These are phyloP conservation scores for Orientallactaga sibirica DNA, from an alignment of 2,797 vertebrate genomes.

Conservation along the genomic window DNA sequence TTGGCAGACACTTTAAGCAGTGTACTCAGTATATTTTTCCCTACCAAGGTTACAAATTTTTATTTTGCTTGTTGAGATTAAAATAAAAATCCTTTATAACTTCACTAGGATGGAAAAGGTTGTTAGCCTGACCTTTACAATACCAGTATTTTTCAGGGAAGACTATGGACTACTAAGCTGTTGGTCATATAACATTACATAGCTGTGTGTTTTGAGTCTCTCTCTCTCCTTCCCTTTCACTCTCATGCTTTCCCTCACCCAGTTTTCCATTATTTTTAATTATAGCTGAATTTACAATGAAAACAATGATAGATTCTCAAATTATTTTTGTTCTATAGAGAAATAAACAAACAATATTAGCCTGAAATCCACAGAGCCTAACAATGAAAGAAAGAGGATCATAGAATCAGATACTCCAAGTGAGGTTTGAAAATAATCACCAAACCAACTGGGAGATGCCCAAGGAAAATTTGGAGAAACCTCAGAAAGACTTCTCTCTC, in stretches of 20 bases:
- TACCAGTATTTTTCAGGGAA: background rate
- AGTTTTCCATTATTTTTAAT: background rate
- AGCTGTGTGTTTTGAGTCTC: background rate
- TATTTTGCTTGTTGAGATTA: constrained; percentile 4
- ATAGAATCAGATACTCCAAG: background rate
- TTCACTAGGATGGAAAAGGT: background rate
- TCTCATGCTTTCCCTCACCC: background rate
- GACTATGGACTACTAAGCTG: background rate
- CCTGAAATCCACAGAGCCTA: background rate
- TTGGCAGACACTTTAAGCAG: background rate
- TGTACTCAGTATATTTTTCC: background rate
- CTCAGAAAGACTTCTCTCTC: too few relatives aligned
- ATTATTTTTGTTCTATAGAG: constrained; percentile 29
- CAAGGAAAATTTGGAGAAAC: too few relatives aligned
- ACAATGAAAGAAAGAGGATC: background rate
- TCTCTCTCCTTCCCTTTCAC: background rate
- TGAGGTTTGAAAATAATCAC: background rate
- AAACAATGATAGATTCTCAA: constrained; percentile 23
- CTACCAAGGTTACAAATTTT: background rate
- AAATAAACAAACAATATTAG: constrained; percentile 6
- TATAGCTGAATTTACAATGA: constrained; percentile 7
- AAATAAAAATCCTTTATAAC: background rate
- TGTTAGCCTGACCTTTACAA: background rate
- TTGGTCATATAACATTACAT: background rate
- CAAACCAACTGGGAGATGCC: background rate